Evolutionary conservation across 1,140 invertebrate genomes (phyloP), one percentile per base, ranked within the genome.

Genomic region (Ptiloglossa arizonensis): DNA sequence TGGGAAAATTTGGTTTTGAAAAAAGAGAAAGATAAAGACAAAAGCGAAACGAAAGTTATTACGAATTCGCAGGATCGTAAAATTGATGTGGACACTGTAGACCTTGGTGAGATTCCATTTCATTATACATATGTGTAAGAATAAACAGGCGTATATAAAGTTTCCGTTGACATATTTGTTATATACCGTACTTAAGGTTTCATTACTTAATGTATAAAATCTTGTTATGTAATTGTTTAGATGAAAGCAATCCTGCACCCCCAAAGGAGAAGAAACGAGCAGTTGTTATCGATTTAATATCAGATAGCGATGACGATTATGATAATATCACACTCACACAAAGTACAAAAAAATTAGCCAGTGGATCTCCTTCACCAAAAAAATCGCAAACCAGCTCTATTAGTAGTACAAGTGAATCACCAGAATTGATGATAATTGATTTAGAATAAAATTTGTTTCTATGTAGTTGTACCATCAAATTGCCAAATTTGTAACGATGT

Each of bases 1-100:
- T 98, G 97, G 97, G 96, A 96, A 52, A 95, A 96, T 80, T 94
- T 96, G 52, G 93, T 93, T 0, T 54, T 92, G 19, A 94, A 94
- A 41, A 95, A 95, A 86, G 94, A 95, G 82, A 94, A 92, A 70
- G 93, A 93, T 41, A 92, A 91, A 52, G 90, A 92, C 6, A 92
- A 90, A 68, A 85, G 69, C 2, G 90, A 92, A 70, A 44, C 83
- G 29, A 90, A 89, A 50, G 29, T 79, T 2, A 60, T 81, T 2
- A 59, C 38, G 8, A 84, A 84, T 11, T 57, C 69, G 44, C 73
- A 87, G 13, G 76, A 86, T 56, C 77, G 81, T 2, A 92, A 93
- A 82, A 68, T 89, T 3, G 90, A 91, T 57, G 80, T 90, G 13
- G 90, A 92, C 17, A 92, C 91, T 1, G 90, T 93, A n/a, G 92